Conservation (phyloP, 2,113 vertebrate genomes). For the Cebidichthys violaceus region DNA sequence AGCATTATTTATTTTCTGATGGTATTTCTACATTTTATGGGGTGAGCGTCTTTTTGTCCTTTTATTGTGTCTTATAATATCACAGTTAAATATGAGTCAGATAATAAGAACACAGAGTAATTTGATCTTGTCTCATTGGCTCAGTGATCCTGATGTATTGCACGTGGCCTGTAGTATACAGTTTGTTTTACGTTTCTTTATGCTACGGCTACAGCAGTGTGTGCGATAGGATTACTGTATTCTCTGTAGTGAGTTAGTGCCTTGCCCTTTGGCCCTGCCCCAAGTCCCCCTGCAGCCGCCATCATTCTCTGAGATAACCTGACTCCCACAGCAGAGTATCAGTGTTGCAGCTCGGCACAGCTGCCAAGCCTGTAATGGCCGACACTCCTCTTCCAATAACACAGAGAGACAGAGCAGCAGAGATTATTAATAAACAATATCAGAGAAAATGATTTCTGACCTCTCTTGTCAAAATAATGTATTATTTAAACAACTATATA, state of each 20-base stretch:
- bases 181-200: conserved; percentile 15
- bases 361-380: conserved; percentile 77
- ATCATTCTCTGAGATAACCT: conserved; percentile 73
- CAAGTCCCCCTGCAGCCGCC: conserved; percentile 69
- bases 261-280: conserved; percentile 70
- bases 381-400: conserved; percentile 69
- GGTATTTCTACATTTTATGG: neutral
- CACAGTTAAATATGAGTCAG: conserved; percentile 14
- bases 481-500: neutral
- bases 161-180: conserved; percentile 30
- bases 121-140: conserved; percentile 16
- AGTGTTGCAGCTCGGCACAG: conserved; percentile 68
- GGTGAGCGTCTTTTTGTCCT: neutral
- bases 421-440: conserved; percentile 29
- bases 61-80: neutral
- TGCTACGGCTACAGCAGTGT: conserved; percentile 13
- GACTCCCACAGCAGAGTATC: conserved; percentile 71
- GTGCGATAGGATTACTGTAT: conserved; percentile 50
- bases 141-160: conserved; percentile 20
- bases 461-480: neutral
- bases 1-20: neutral
- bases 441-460: neutral
- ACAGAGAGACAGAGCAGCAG: conserved; percentile 56
- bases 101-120: neutral
- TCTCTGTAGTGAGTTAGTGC: conserved; percentile 66